Conservation (phyloP, 2,888 invertebrate species). For the Agrilus cyanescens region DNA sequence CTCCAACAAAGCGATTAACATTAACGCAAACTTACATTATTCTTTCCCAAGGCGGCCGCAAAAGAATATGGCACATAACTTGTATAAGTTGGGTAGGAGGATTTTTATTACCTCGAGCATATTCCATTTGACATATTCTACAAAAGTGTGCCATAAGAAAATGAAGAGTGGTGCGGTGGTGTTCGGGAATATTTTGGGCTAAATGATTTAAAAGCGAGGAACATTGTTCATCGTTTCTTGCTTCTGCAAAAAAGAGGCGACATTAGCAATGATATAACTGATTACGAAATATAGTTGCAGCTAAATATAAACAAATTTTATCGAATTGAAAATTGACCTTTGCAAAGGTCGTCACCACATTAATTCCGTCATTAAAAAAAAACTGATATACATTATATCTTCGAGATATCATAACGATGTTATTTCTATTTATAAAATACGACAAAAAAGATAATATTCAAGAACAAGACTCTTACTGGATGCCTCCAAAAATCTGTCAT, state of each 20-base stretch:
- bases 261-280: not conserved
- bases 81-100: slow-evolving; percentile 56
- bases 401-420: too few species aligned
- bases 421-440: too few species aligned
- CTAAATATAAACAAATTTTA: not conserved
- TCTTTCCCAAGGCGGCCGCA: slow-evolving; percentile 65
- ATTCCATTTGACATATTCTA: slow-evolving; percentile 57
- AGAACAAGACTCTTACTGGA: slow-evolving; percentile 23
- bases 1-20: not conserved
- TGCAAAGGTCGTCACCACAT: not conserved
- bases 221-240: slow-evolving; percentile 44
- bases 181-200: slow-evolving; percentile 48
- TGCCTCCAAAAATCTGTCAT: slow-evolving; percentile 55
- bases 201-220: slow-evolving; percentile 41
- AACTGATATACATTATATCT: slow-evolving; percentile 1
- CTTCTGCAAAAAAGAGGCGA: slow-evolving; percentile 25
- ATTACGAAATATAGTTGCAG: not conserved
- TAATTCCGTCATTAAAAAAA: slow-evolving; percentile 1
- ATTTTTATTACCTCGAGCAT: slow-evolving; percentile 48
- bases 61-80: slow-evolving; percentile 58
- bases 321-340: slow-evolving; percentile 1
- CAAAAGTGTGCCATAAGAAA: slow-evolving; percentile 60
- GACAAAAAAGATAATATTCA: slow-evolving; percentile 3
- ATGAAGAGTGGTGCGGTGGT: slow-evolving; percentile 49
- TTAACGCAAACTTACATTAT: slow-evolving; percentile 48